Base-by-base conservation (phyloP, 2,888 invertebrate genomes). In the Vanessa cardui region DNA sequence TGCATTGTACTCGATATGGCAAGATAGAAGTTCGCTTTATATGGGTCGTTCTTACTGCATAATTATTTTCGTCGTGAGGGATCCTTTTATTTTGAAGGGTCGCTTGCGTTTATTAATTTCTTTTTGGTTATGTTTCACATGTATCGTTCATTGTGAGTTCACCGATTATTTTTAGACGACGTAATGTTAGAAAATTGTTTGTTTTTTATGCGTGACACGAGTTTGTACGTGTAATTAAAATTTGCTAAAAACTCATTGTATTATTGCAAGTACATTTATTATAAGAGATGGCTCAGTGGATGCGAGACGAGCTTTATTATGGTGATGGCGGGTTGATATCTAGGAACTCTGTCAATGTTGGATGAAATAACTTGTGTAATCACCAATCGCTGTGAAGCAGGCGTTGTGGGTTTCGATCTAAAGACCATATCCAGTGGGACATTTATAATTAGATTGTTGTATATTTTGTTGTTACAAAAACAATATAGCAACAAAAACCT, bases 41-140 rank as follows among this genome's bases (percentile, higher is more conserved):
- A 85, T 83, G 85, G 84, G 73, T 71, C 72, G 66, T 65, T 68
- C 73, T 68, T 76, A 72, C 71, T 74, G 74, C 76, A 77, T 73
- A 72, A 76, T 74, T 73, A 73, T 71, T 72, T 74, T 73, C 70
- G 70, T 61, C 60, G 46, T 69, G 31, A 68, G 71, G 50, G 60
- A 69, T 70, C 65, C 68, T 69, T 50, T 74, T 70, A 64, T 67
- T 70, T 62, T 64, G 63, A 69, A 60, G 72, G 75, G 71, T 61
- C 58, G 54, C 20, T 31, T 16, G 58, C 44, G 21, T 64, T 69
- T 67, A 61, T 62, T 69, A 49, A 54, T 69, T 67, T 50, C 66
- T 73, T 71, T 74, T 77, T 87, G 85, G 85, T 85, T 86, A 83
- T 68, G 72, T 87, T 80, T 79, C 79, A 80, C 80, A 84, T 87